Percentiles rank a stretch among this genome's conserved stretches.
These are phyloP conservation scores for Leptinotarsa texana DNA, from an alignment of 1,140 invertebrate species.

Conservation along the genomic window DNA sequence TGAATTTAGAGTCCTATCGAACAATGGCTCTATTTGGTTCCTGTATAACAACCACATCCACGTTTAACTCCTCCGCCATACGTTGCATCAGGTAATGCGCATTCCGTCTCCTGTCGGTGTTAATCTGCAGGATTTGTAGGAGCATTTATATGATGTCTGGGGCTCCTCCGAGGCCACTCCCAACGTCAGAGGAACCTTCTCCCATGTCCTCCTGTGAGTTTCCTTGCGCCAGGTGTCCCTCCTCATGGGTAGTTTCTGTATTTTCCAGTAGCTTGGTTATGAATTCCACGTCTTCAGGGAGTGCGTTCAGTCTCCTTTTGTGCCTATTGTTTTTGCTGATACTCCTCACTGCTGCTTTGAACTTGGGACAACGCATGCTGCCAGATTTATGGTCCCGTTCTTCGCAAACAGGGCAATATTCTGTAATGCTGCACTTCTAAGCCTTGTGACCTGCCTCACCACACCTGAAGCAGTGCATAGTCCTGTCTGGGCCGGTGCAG, in stretches of 20 bases:
- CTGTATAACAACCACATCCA: not conserved
- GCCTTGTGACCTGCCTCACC: slow-evolving; percentile 28
- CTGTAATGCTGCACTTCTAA: slow-evolving; percentile 17
- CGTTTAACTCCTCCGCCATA: not conserved
- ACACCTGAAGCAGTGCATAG: slow-evolving; percentile 27
- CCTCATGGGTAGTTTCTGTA: not conserved
- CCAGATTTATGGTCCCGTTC: slow-evolving; percentile 3
- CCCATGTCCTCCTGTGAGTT: not conserved
- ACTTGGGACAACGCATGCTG: slow-evolving; percentile 4
- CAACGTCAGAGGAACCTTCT: not conserved
- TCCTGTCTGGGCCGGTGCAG: slow-evolving; percentile 31
- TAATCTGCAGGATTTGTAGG: not conserved
- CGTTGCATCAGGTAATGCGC: not conserved
- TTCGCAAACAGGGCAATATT: slow-evolving; percentile 23
- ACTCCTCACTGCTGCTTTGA: slow-evolving; percentile 5
- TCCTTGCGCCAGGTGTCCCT: not conserved
- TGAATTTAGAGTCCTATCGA: not conserved
- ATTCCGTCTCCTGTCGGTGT: not conserved
- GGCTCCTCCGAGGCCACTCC: not conserved
- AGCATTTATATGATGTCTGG: not conserved
- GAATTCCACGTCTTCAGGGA: not conserved
- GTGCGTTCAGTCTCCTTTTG: not conserved
- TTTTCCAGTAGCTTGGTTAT: not conserved
- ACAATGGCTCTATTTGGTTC: not conserved
- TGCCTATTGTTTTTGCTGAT: not conserved